Percentiles rank a stretch among this genome's conserved stretches.
These are phyloP conservation scores for Drosophila ustulata DNA, from an alignment of 2,888 invertebrate genomes.

Conservation along the genomic window DNA sequence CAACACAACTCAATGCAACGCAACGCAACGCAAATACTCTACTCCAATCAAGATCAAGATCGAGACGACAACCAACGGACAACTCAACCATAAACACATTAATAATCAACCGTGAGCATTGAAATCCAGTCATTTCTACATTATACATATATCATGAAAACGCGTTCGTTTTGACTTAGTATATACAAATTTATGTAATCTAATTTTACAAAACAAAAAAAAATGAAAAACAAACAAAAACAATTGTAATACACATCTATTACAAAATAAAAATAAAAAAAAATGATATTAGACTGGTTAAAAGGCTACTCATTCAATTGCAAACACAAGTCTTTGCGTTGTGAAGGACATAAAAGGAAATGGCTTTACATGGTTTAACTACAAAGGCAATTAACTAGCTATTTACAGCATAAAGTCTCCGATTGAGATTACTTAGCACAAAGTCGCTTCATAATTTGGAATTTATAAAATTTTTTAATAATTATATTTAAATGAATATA, in stretches of 20 bases:
- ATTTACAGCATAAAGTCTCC: too few relatives aligned
- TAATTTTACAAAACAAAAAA: conserved; percentile 58
- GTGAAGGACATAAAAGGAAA: too few relatives aligned
- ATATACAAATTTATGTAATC: conserved; percentile 8
- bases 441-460: conserved; percentile 7
- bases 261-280: conserved; percentile 46
- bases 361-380: too few relatives aligned
- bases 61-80: not conserved
- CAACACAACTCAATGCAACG: conserved; percentile 36
- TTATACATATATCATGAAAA: conserved; percentile 31
- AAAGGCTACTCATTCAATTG: too few relatives aligned
- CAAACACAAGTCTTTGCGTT: too few relatives aligned
- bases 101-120: not conserved
- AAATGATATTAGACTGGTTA: too few relatives aligned
- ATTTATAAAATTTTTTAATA: conserved; percentile 63
- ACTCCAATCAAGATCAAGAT: not conserved
- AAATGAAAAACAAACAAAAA: conserved; percentile 29
- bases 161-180: conserved; percentile 64
- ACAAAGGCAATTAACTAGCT: too few relatives aligned
- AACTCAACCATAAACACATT: not conserved
- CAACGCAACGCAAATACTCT: conserved; percentile 1
- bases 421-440: not conserved
- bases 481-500: conserved; percentile 66
- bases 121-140: conserved; percentile 20
- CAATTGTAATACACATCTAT: conserved; percentile 54